Base-by-base conservation (phyloP, 2,888 invertebrate genomes). In the Dinocampus coccinellae region DNA sequence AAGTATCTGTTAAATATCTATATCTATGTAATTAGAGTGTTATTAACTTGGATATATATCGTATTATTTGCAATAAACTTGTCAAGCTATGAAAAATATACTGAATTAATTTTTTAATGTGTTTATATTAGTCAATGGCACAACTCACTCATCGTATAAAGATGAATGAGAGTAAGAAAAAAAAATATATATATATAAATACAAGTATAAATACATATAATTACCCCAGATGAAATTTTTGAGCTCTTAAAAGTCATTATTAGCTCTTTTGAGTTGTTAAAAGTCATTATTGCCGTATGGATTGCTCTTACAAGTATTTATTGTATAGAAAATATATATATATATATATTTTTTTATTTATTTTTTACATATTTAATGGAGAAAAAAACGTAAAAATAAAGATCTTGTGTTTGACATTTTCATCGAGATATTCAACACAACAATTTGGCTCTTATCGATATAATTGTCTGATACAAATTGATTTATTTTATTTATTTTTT, bases 391-490 rank as follows among this genome's bases (percentile, higher is more conserved):
- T n/a, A 62, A 52, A 75, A 78, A 82, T 80, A 77, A 80, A 79
- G 80, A 80, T 80, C 81, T 80, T 77, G 33, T 67, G 53, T 47
- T 79, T 75, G 76, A 76, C 75, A 73, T 71, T 70, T 73, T 69
- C 76, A 76, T 82, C 80, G 80, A 81, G 83, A 53, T 58, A 80
- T 78, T 76, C 78, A 77, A 81, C 78, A 81, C 78, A 77, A 81
- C 78, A 81, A 76, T 78, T 79, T 74, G 74, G 77, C 53, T n/a
- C n/a, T 82, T 83, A 85, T 83, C 81, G 82, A 85, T 84, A 80
- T 84, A 83, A 83, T 83, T 83, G 82, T 81, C 64, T 82, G 83
- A 83, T 84, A 82, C 78, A 69, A 66, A 72, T 69, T 82, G 82
- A 84, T 85, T 84, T 84, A 83, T 79, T 13, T 68, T 57, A 55